These are phyloP conservation scores for Tachycineta bicolor DNA, from an alignment of 2,113 vertebrate species.

Conservation along the genomic window DNA sequence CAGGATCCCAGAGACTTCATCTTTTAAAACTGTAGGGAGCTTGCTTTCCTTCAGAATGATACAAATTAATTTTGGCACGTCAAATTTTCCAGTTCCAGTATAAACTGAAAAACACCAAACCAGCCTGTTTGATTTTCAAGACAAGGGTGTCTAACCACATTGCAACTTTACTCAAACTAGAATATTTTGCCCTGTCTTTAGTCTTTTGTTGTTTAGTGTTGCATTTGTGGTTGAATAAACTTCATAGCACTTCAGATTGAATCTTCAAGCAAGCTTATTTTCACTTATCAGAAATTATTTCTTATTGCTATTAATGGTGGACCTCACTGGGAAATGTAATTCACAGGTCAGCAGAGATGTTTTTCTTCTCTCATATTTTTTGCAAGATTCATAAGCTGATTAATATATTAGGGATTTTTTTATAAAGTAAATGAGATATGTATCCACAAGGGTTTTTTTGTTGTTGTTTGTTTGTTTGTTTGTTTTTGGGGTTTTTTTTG, in stretches of 20 bases:
- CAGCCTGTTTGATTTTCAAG: background rate
- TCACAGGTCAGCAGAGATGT: background rate
- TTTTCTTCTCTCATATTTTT: background rate
- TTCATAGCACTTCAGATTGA: background rate
- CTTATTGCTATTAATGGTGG: background rate
- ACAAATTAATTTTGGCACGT: background rate
- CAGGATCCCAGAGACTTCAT: background rate
- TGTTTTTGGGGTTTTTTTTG: too few species aligned
- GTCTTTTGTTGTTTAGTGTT: background rate
- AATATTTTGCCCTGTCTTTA: background rate
- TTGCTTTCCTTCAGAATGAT: background rate
- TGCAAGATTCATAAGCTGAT: background rate
- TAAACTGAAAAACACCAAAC: background rate
- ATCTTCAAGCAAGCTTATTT: background rate
- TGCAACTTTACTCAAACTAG: background rate
- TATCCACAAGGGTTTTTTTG: background rate
- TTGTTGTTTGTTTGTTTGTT: too few species aligned
- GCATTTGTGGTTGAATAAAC: background rate
- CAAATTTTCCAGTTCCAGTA: background rate
- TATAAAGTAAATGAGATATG: background rate
- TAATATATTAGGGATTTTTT: background rate
- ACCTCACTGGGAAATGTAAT: background rate
- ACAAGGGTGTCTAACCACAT: background rate
- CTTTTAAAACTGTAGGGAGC: background rate
- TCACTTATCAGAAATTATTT: background rate